Percentiles rank a stretch among this genome's conserved stretches.
Conservation (phyloP, 2,797 vertebrate species). For the Nyctibius grandis region DNA sequence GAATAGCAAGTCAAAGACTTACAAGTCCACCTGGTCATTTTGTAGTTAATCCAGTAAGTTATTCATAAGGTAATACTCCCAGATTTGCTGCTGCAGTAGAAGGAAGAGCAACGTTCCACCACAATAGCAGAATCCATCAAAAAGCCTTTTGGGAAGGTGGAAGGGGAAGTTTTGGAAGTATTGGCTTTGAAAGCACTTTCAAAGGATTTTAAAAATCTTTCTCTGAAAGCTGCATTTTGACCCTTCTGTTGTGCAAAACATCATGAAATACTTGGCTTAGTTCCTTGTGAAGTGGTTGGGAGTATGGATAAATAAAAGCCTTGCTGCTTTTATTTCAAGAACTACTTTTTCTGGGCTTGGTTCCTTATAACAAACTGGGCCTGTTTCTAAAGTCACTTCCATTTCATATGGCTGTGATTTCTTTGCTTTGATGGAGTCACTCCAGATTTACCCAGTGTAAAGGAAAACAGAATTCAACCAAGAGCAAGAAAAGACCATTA, state of each 20-base stretch:
- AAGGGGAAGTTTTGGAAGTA: neutral
- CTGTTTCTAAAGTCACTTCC: neutral
- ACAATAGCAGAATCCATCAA: neutral
- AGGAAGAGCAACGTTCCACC: neutral
- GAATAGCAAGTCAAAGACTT: neutral
- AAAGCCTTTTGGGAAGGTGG: neutral
- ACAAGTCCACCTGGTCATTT: neutral
- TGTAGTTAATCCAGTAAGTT: neutral
- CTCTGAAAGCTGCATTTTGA: neutral
- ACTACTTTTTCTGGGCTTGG: neutral
- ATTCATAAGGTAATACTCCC: neutral
- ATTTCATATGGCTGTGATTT: neutral
- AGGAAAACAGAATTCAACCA: neutral
- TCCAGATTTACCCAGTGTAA: neutral
- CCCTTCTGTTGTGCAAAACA: neutral
- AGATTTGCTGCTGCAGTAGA: neutral
- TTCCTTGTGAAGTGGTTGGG: neutral
- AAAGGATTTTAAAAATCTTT: neutral
- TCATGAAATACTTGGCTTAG: conserved; percentile 26
- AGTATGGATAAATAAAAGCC: too few species aligned
- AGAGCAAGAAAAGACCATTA: neutral
- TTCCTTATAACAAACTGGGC: neutral
- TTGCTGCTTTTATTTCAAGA: neutral
- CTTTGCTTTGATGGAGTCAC: neutral
- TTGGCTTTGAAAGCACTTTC: neutral